A percentile compares a stretch with the other conserved stretches of the same genome.
Evolutionary conservation across 2,797 vertebrate species (phyloP).

Genomic region (Helostoma temminkii): DNA sequence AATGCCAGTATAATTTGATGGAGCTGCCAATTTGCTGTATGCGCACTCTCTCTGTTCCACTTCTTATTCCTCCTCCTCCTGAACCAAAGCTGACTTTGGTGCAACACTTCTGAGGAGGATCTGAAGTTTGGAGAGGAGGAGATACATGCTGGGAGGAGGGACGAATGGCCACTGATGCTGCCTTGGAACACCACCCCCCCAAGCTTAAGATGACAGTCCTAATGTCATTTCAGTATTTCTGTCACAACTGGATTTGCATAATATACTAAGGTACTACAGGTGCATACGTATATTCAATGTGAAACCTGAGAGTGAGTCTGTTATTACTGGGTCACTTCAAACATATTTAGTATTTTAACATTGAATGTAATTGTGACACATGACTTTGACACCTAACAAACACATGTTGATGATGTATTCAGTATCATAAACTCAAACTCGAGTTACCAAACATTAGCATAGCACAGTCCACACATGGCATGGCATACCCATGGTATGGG

Average conservation of each 20-base stretch:
- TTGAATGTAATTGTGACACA: no score
- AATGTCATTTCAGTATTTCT: slow-evolving; percentile 61
- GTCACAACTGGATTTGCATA: slow-evolving; percentile 72
- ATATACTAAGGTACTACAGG: slow-evolving; percentile 64
- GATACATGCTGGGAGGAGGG: slow-evolving; percentile 61
- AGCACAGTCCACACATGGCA: no score
- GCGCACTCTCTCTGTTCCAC: slow-evolving; percentile 76
- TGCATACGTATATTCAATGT: slow-evolving; percentile 14
- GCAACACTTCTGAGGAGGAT: slow-evolving; percentile 71
- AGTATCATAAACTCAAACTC: no score
- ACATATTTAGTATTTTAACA: neutral
- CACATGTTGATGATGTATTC: no score
- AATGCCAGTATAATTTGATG: slow-evolving; percentile 88
- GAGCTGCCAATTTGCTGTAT: slow-evolving; percentile 87
- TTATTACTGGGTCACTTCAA: slow-evolving; percentile 24
- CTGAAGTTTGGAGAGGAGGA: slow-evolving; percentile 79
- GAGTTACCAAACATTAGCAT: no score
- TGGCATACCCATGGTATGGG: no score
- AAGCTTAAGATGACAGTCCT: slow-evolving; percentile 62
- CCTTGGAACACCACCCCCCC: slow-evolving; percentile 51
- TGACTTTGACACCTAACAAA: no score
- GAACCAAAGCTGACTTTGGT: slow-evolving; percentile 80
- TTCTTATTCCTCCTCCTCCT: slow-evolving; percentile 57
- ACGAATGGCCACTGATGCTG: slow-evolving; percentile 53
- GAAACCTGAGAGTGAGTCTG: slow-evolving; percentile 12